phyloP scores from a whole-genome alignment of 2,113 vertebrate genomes.

The Ictidomys tridecemlineatus region DNA sequence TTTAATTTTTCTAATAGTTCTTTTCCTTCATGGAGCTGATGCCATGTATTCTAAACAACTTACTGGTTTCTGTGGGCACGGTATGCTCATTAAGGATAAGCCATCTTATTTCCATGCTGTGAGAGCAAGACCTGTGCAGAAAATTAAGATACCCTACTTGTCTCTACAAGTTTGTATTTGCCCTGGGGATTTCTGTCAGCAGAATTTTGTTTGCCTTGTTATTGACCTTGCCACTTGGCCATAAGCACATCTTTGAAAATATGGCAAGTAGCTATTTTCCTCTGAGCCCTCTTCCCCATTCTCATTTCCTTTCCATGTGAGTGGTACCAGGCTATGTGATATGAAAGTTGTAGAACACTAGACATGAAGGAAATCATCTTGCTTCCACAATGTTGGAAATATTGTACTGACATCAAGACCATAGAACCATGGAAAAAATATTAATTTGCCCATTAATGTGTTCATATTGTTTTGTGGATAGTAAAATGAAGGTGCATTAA shows the following conservation, averaged over 20 bases:
- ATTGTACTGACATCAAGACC: conserved; percentile 49
- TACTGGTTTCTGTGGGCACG: not conserved
- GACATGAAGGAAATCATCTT: not conserved
- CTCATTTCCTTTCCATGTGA: not conserved
- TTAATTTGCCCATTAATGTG: conserved; percentile 63
- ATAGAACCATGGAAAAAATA: conserved; percentile 43
- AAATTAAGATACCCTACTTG: not conserved
- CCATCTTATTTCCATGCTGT: not conserved
- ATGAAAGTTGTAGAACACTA: conserved; percentile 35
- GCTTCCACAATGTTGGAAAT: conserved; percentile 64
- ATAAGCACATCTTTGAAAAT: conserved; percentile 18
- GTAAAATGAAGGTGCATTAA: conserved; percentile 59
- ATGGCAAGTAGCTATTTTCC: not conserved
- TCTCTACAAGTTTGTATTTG: not conserved
- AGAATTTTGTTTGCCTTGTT: conserved; percentile 18
- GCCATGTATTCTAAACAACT: conserved; percentile 44
- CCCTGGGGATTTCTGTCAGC: conserved; percentile 50
- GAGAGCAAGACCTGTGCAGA: not conserved
- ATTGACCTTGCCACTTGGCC: conserved; percentile 10
- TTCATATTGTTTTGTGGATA: conserved; percentile 68
- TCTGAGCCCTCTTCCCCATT: not conserved
- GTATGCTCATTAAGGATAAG: not conserved
- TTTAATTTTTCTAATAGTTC: conserved; percentile 68
- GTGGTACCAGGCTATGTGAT: not conserved
- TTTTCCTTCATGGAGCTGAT: conserved; percentile 43